These are phyloP conservation scores for Phragmatobia fuliginosa DNA, from an alignment of 2,888 invertebrate species.

Conservation along the genomic window DNA sequence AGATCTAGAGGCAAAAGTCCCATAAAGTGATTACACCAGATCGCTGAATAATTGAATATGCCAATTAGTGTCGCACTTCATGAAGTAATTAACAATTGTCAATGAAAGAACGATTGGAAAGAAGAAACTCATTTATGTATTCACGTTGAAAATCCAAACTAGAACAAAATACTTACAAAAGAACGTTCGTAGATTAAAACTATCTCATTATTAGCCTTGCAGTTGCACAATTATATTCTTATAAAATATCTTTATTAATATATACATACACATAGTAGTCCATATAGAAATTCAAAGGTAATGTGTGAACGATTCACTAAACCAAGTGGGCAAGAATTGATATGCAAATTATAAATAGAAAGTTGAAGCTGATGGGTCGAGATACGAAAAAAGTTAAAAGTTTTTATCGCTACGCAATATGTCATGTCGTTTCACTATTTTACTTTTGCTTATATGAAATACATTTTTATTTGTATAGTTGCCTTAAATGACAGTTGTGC, in stretches of 20 bases:
- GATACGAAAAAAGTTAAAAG: constrained; percentile 19
- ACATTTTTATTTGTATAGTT: neutral
- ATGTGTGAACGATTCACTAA: constrained; percentile 3
- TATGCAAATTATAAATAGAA: constrained; percentile 51
- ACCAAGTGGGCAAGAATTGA: constrained; percentile 24
- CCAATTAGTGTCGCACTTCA: no score
- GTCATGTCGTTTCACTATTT: neutral
- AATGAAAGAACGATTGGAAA: no score
- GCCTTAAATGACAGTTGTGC: neutral
- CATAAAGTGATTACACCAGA: no score
- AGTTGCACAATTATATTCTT: neutral
- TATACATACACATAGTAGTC: no score
- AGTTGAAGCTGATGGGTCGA: constrained; percentile 32
- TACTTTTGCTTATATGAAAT: neutral
- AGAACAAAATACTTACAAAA: neutral
- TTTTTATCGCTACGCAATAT: constrained; percentile 17
- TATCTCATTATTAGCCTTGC: neutral
- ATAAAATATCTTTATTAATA: neutral
- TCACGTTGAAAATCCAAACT: neutral
- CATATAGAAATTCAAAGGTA: constrained; percentile 3
- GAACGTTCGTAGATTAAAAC: neutral
- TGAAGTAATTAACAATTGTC: no score
- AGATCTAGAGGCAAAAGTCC: no score
- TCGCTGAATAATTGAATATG: no score
- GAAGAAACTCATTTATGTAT: no score